These are phyloP conservation scores for Typhlichthys eigenmanni DNA, from an alignment of 2,797 vertebrate species.

Conservation along the genomic window DNA sequence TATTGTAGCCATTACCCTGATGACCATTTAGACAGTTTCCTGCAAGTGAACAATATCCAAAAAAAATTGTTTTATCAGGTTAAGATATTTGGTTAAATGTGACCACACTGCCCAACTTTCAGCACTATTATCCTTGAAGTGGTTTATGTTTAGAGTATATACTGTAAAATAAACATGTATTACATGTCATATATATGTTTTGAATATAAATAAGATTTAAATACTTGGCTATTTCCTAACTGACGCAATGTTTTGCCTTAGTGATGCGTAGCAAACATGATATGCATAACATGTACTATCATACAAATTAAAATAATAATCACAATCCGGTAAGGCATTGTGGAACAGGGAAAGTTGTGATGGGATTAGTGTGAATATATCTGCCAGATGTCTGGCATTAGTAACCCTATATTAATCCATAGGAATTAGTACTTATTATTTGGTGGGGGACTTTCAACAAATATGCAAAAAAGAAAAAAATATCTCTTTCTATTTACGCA, in stretches of 20 bases:
- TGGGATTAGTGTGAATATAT: conserved; percentile 41
- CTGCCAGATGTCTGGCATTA: conserved; percentile 52
- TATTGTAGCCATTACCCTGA: conserved; percentile 6
- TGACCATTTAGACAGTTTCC: neutral
- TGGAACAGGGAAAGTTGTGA: conserved; percentile 57
- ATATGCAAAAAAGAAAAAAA: conserved; percentile 2
- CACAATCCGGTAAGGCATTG: conserved; percentile 70
- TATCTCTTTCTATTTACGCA: conserved; percentile 49
- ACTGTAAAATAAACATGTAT: conserved; percentile 29
- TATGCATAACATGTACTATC: conserved; percentile 21
- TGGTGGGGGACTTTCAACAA: conserved; percentile 38
- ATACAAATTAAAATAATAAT: conserved; percentile 21
- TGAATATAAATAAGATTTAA: conserved; percentile 17
- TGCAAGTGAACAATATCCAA: neutral
- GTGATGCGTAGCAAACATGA: conserved; percentile 35
- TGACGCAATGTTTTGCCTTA: conserved; percentile 28
- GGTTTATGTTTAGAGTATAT: conserved; percentile 1
- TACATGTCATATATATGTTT: conserved; percentile 29
- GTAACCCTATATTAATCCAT: conserved; percentile 32
- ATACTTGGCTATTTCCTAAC: conserved; percentile 37
- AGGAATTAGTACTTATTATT: conserved; percentile 31
- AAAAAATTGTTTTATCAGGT: neutral
- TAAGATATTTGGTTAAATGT: conserved; percentile 9
- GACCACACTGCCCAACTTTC: neutral
- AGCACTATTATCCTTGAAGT: neutral